Evolutionary conservation across 2,888 invertebrate genomes (phyloP).

Genomic region (Octodonta nipae): DNA sequence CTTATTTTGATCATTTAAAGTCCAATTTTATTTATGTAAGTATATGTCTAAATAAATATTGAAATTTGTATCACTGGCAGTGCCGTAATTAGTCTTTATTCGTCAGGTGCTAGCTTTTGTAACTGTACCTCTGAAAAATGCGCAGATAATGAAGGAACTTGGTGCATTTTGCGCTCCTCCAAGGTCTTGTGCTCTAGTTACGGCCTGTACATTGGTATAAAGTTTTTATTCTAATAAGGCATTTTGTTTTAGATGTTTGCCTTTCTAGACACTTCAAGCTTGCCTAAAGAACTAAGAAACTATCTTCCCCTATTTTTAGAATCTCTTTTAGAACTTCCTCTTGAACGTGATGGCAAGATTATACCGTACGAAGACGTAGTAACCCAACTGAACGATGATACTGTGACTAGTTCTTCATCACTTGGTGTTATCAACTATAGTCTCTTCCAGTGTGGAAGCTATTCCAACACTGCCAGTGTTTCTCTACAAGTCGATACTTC

Average conservation of each 20-base stretch:
- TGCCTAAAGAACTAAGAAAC: constrained; percentile 46
- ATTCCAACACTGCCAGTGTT: constrained; percentile 51
- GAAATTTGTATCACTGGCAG: too few relatives aligned
- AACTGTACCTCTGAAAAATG: too few relatives aligned
- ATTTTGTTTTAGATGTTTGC: constrained; percentile 49
- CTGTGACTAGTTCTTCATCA: constrained; percentile 46
- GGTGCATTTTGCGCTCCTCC: too few relatives aligned
- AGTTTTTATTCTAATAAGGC: not conserved
- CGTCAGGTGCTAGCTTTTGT: too few relatives aligned
- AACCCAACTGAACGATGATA: constrained; percentile 63
- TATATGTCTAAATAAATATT: constrained; percentile 17
- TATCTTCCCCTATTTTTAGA: constrained; percentile 67
- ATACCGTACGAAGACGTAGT: constrained; percentile 59
- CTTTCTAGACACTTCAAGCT: constrained; percentile 52
- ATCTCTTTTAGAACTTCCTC: constrained; percentile 61
- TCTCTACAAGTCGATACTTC: constrained; percentile 62
- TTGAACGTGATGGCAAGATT: constrained; percentile 43
- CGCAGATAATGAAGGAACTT: too few relatives aligned
- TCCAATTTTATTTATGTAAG: constrained; percentile 76
- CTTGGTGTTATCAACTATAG: constrained; percentile 47
- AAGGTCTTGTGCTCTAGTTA: too few relatives aligned
- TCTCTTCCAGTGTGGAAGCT: constrained; percentile 60
- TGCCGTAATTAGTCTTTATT: too few relatives aligned
- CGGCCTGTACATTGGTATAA: not conserved
- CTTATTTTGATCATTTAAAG: constrained; percentile 65